Evolutionary conservation across 1,140 invertebrate genomes (phyloP), one percentile per base, ranked within the genome.

Genomic region (Brachionus rotundiformis): DNA sequence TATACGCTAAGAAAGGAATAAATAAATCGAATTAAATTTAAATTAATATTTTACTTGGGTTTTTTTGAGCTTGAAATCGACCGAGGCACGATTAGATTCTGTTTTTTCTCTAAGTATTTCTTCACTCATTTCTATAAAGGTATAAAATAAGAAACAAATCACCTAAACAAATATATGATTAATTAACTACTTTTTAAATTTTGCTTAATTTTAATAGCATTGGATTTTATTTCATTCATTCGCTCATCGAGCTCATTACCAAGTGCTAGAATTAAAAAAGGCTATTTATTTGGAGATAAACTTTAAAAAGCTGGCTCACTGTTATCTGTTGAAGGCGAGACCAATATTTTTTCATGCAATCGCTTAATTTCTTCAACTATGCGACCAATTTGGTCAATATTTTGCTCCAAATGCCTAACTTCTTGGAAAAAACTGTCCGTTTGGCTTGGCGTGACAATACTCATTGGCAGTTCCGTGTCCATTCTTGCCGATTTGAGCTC

Each of bases 311-410:
- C n/a, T n/a, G n/a, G 39, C 93, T 94, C 91, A 98, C 95, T 98
- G 90, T 98, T 95, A 91, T 98, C 96, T 86, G 95, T 96, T 86
- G 97, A 94, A 83, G 97, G 96, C 84, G 96, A 96, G 85, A 95
- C 96, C 84, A 99, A 90, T 86, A 99, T 98, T 88, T 94, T 93
- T 90, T 95, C 97, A 89, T 99, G 97, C 91, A 98, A 98, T 91
- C 96, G 98, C 91, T 98, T 99, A 31, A 99, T 96, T 90, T 98
- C 95, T 87, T 98, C 96, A 65, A 99, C 96, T 91, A 98, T 97
- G 84, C 93, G 92, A 88, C 97, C 94, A 87, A 99, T 98, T 90
- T 95, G 96, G 89, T 99, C 95, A 91, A 99, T 98, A 93, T 96
- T 98, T 89, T 95, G 94, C 84, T 96, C 92, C 89, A 99, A 98